Conservation (phyloP, 1,140 invertebrate genomes). For the Schlechtendalia chinensis region DNA sequence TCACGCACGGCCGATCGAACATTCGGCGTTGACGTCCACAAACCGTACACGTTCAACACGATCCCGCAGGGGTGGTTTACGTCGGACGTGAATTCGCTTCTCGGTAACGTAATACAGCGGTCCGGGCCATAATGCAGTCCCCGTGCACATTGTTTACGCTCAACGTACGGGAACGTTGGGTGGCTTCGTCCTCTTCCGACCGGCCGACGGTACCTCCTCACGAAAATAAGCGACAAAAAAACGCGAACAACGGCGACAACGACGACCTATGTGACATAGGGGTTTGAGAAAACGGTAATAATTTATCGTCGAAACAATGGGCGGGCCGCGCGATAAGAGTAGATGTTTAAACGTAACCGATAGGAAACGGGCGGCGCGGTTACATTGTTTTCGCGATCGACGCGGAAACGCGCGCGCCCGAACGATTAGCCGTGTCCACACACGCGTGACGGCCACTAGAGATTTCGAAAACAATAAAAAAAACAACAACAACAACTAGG, state of each 20-base stretch:
- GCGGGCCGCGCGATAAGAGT: background rate
- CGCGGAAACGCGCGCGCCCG: background rate
- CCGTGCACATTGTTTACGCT: background rate
- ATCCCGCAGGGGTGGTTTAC: background rate
- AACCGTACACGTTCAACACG: background rate
- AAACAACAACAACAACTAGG: background rate
- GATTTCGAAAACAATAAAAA: slow-evolving; percentile 34
- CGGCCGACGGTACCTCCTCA: no score
- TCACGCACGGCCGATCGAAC: slow-evolving; percentile 16
- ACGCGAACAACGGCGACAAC: background rate
- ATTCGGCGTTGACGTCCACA: background rate
- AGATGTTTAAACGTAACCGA: slow-evolving; percentile 13
- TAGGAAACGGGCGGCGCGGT: slow-evolving; percentile 10
- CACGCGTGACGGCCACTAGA: slow-evolving; percentile 35
- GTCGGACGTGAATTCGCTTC: slow-evolving; percentile 12
- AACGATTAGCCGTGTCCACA: slow-evolving; percentile 33
- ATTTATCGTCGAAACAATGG: slow-evolving; percentile 29
- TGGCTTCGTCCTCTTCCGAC: slow-evolving; percentile 13
- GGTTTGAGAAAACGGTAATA: background rate
- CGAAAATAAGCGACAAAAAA: no score
- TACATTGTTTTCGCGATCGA: slow-evolving; percentile 18
- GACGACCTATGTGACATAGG: no score
- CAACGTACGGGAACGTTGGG: background rate
- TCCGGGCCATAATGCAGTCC: no score
- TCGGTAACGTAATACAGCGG: slow-evolving; percentile 29